A percentile compares a stretch with the other conserved stretches of the same genome.
Conservation (phyloP, 2,888 invertebrate species). For the Eurytoma adleriae region DNA sequence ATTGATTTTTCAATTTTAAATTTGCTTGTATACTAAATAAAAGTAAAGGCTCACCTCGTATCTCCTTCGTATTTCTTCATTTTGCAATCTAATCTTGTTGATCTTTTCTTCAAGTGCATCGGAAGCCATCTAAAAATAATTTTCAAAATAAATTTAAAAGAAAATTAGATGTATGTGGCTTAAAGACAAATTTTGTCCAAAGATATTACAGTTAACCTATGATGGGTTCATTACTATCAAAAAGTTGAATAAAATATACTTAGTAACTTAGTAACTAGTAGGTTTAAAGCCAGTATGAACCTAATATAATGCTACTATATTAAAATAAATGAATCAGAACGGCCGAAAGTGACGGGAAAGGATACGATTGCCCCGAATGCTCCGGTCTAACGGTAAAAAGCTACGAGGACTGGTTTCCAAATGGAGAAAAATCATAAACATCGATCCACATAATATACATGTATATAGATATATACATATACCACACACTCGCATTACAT, state of each 20-base stretch:
- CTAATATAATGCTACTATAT: background rate
- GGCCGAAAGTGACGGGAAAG: constrained; percentile 3
- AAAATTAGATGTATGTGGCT: background rate
- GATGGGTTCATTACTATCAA: too few species aligned
- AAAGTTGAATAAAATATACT: too few species aligned
- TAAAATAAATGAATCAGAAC: background rate
- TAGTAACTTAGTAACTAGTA: background rate
- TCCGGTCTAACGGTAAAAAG: constrained; percentile 49
- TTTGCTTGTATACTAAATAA: background rate
- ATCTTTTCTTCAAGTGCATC: constrained; percentile 71
- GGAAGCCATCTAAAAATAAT: constrained; percentile 67
- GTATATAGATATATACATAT: background rate
- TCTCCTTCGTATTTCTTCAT: constrained; percentile 73
- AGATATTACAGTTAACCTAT: background rate
- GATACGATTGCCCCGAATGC: constrained; percentile 35
- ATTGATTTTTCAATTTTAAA: background rate
- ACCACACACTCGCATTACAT: background rate
- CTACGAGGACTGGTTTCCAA: constrained; percentile 45
- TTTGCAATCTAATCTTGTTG: constrained; percentile 71
- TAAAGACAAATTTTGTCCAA: background rate
- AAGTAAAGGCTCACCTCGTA: constrained; percentile 64
- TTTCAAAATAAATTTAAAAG: background rate
- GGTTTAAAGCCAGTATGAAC: background rate
- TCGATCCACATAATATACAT: constrained; percentile 17
- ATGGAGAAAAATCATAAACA: constrained; percentile 34